Base-by-base conservation (phyloP, 2,113 vertebrate genomes). In the Xiphophorus couchianus region DNA sequence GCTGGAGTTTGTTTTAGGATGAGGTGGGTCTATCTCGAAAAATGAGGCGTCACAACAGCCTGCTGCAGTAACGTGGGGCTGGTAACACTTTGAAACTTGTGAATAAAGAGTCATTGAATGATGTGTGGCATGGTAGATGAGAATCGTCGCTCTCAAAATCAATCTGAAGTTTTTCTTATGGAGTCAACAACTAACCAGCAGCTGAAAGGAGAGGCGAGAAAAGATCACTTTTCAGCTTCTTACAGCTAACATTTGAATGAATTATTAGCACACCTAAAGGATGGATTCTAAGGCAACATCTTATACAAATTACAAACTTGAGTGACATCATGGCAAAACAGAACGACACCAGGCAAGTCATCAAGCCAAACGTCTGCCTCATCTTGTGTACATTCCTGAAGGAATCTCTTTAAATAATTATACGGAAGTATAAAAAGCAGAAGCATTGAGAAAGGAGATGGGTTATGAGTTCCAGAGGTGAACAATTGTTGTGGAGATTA, bases 1-100 rank as follows among this genome's bases (percentile, higher is more conserved):
- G 72, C 2, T 60, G 67, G 63, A 60, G 73, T 71, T 77, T 76
- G 80, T 82, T 85, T 88, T 77, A 72, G 84, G 77, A 84, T 81
- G 69, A 84, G 74, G 72, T 5, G 69, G 63, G 67, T 84, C 78
- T 64, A 72, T 39, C 29, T 58, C 5, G 33, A 77, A 79, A 76
- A 72, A 58, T 28, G 62, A 76, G 54, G 39, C 77, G 84, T 83
- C 77, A 82, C 73, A 82, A 69, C 64, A 58, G 64, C 68, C 80
- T 35, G 69, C 81, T 77, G 74, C 75, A 81, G 78, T 80, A 74
- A 54, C 29, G 37, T 51, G 61, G 61, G 35, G 2, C 73, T 54
- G 51, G 12, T 48, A 37, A 78, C 0, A 5, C 27, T 37, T 66
- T 11, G 60, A 69, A 72, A 60, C n/a, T 58, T 25, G 51, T n/a